A percentile compares a stretch with the other conserved stretches of the same genome.
phyloP scores from a whole-genome alignment of 2,888 invertebrate genomes.

The Hyposoter dolosus region DNA sequence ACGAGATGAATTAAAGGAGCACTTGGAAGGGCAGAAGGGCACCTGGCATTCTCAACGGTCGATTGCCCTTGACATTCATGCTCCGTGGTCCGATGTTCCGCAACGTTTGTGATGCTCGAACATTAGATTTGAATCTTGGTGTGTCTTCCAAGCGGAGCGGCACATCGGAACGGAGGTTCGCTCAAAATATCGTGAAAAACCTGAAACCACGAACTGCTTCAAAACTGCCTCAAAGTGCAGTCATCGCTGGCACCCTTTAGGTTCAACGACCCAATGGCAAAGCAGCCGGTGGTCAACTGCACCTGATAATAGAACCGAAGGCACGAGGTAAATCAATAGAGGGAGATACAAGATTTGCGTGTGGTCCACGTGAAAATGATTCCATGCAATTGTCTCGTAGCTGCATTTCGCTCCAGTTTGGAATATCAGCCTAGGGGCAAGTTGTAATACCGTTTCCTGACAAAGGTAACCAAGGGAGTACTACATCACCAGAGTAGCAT shows the following conservation, averaged over 20 bases:
- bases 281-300: conserved; percentile 8
- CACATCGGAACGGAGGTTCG: not conserved
- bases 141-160: not conserved
- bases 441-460: conserved; percentile 11
- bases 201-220: not conserved
- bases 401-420: conserved; percentile 73
- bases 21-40: not conserved
- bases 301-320: not conserved
- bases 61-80: conserved; percentile 6
- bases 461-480: conserved; percentile 37
- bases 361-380: conserved; percentile 64
- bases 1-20: not conserved
- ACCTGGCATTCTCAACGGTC: not conserved
- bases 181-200: not conserved
- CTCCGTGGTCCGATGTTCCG: not conserved
- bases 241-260: conserved; percentile 8
- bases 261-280: conserved; percentile 18
- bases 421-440: conserved; percentile 40
- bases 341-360: conserved; percentile 46
- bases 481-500: conserved; percentile 14
- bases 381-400: conserved; percentile 77
- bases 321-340: conserved; percentile 55
- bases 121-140: not conserved
- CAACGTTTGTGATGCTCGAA: not conserved
- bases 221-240: not conserved